Conservation (phyloP, 2,113 vertebrate species). For the Halcyon senegalensis region DNA sequence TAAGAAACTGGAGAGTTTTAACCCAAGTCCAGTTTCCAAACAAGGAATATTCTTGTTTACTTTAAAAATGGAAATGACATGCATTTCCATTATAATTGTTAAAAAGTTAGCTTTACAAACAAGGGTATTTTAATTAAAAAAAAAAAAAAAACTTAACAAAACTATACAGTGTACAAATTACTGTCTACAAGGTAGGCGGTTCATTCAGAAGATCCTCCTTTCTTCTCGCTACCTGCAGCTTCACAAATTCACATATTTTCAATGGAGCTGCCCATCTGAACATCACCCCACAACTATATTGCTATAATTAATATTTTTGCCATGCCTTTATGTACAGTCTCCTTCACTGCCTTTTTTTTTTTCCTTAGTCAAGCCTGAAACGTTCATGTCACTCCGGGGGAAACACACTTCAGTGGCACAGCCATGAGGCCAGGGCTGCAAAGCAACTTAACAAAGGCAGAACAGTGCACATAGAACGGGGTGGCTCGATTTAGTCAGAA, state of each 20-base stretch:
- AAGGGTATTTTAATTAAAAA: constrained; percentile 88
- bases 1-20: constrained; percentile 94
- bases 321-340: constrained; percentile 89
- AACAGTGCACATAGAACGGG: constrained; percentile 88
- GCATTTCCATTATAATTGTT: constrained; percentile 86
- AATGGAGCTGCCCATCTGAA: constrained; percentile 90
- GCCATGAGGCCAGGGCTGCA: constrained; percentile 86
- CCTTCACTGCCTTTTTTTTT: constrained; percentile 83
- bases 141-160: constrained; percentile 86
- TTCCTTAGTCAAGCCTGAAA: constrained; percentile 79
- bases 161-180: constrained; percentile 99
- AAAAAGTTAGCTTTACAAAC: constrained; percentile 93
- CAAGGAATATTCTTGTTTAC: constrained; percentile 85
- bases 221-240: constrained; percentile 86
- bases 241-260: constrained; percentile 87
- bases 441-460: constrained; percentile 84
- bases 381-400: constrained; percentile 81
- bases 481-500: constrained; percentile 82
- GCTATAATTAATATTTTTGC: constrained; percentile 88
- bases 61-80: constrained; percentile 90
- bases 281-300: constrained; percentile 88
- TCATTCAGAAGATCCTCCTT: constrained; percentile 88
- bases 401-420: constrained; percentile 90
- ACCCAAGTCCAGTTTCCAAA: constrained; percentile 92
- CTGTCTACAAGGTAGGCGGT: constrained; percentile 91